Conservation (phyloP, 1,140 invertebrate species). For the Lanistes nyassanus region DNA sequence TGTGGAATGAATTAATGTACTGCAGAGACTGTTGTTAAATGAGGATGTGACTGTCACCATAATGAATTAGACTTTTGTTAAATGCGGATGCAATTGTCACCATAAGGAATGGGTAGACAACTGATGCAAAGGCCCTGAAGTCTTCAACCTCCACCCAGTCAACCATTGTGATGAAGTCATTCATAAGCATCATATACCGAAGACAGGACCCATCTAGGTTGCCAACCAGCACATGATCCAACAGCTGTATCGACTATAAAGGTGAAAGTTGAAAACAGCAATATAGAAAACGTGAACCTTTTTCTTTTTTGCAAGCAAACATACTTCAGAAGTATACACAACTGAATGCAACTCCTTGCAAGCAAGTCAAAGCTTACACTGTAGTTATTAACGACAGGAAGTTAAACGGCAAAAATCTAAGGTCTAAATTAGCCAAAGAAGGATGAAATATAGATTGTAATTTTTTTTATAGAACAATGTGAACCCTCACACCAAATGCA, state of each 20-base stretch:
- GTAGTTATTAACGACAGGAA: not conserved
- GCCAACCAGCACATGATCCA: conserved; percentile 57
- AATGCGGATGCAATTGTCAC: conserved; percentile 49
- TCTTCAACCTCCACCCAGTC: conserved; percentile 63
- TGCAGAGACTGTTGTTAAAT: no score
- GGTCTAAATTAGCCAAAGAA: not conserved
- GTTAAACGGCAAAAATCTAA: not conserved
- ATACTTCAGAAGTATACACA: not conserved
- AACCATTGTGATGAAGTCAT: conserved; percentile 57
- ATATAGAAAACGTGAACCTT: not conserved
- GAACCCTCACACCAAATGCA: not conserved
- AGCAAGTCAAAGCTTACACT: no score
- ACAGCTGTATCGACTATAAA: conserved; percentile 58
- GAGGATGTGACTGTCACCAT: no score
- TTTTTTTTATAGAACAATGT: not conserved
- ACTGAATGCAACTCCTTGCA: not conserved
- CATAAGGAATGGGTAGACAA: conserved; percentile 61
- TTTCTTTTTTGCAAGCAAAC: not conserved
- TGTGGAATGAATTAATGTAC: no score
- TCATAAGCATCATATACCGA: conserved; percentile 59
- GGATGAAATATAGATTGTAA: not conserved
- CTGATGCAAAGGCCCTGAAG: conserved; percentile 59
- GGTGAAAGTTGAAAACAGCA: not conserved
- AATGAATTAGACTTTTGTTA: no score
- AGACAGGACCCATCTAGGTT: conserved; percentile 62